Conservation (phyloP, 1,140 invertebrate genomes). For the Homarus americanus region DNA sequence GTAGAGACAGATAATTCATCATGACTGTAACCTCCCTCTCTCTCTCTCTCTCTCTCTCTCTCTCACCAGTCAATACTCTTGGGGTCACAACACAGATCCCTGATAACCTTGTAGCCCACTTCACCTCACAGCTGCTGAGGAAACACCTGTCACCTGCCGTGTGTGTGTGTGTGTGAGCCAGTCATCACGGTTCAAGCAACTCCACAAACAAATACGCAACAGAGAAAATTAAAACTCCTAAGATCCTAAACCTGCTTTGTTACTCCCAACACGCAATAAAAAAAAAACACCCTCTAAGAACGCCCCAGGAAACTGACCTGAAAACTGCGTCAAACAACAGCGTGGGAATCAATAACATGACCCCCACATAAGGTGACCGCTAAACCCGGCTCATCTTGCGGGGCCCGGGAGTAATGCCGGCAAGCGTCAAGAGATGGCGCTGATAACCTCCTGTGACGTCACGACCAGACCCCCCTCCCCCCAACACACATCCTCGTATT, state of each 20-base stretch:
- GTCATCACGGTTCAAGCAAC: no score
- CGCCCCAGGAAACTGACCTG: background rate
- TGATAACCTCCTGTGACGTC: constrained; percentile 28
- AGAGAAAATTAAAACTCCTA: background rate
- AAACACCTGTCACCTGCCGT: no score
- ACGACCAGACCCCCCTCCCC: background rate
- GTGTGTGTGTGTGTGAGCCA: background rate
- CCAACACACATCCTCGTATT: constrained; percentile 7
- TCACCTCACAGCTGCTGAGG: no score
- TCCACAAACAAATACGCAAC: background rate
- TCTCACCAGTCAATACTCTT: no score
- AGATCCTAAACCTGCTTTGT: no score
- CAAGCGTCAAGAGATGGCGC: constrained; percentile 16
- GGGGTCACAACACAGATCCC: no score
- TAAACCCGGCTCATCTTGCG: constrained; percentile 32
- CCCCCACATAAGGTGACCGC: constrained; percentile 19
- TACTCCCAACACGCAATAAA: no score
- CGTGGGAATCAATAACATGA: constrained; percentile 46
- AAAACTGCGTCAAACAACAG: background rate
- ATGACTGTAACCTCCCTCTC: no score
- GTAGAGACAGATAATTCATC: no score
- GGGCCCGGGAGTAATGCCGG: constrained; percentile 29
- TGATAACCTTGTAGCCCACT: no score
- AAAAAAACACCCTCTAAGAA: no score
- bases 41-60: no score